Base-by-base conservation (phyloP, 2,888 invertebrate genomes). In the Trilocha varians region DNA sequence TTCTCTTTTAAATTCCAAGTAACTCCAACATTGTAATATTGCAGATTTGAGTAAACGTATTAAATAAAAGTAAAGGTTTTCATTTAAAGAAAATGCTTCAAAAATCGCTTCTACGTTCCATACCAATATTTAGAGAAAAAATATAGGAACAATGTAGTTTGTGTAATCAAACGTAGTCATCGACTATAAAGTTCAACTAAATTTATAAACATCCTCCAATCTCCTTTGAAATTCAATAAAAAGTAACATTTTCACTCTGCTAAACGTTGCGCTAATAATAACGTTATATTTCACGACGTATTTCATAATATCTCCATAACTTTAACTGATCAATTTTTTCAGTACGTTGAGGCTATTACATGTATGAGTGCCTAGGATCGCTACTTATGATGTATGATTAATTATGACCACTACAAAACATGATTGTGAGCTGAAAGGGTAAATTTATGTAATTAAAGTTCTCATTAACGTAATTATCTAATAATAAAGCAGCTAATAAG, bases 401-500 rank as follows among this genome's bases (percentile, higher is more conserved):
- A 73, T 68, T 70, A 66, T 70, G 80, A 84, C 80, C 79, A 84
- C 68, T 71, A 52, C 68, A 71, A 70, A 76, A 69, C 78, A 75
- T 80, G 79, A 80, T 83, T 80, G 82, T 83, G 83, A 83, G 76
- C 73, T 68, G 65, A 67, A 79, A 80, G 82, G 82, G 82, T 78
- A 77, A n/a, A 77, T 73, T 69, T 67, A 54, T 65, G 64, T 66
- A 66, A 65, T 63, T 57, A 61, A 62, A 58, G 65, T 75, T 75
- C 76, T 65, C 67, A 25, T 66, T 49, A 59, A 55, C 60, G 66
- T 62, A 65, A 67, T 70, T 73, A 71, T 70, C 62, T 72, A 71
- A 56, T 62, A 54, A 44, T 53, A 59, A 53, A 61, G 65, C 74
- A 56, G 61, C 75, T 75, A 72, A 76, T 75, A 72, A 55, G 61